These are phyloP conservation scores for Paramisgurnus dabryanus DNA, from an alignment of 2,113 vertebrate genomes.

Conservation along the genomic window DNA sequence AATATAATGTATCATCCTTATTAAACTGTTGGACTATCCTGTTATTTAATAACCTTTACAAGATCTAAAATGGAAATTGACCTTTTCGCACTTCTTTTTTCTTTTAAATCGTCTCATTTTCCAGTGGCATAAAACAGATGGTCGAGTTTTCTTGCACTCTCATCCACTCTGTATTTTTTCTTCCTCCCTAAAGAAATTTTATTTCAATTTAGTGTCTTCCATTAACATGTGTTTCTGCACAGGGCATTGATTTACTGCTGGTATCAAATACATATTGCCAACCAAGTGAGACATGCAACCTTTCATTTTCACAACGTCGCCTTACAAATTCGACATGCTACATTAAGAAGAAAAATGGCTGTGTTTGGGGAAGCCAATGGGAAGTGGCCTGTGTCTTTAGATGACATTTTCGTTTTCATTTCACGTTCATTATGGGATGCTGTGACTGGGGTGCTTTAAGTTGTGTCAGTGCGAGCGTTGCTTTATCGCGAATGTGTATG, in stretches of 20 bases:
- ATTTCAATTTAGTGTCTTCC: constrained; percentile 70
- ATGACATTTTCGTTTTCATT: constrained; percentile 61
- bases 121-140: constrained; percentile 30
- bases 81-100: constrained; percentile 27
- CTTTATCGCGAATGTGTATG: neutral
- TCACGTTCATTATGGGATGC: constrained; percentile 54
- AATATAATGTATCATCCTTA: too few species aligned
- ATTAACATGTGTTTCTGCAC: constrained; percentile 74
- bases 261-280: constrained; percentile 84
- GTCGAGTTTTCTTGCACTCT: constrained; percentile 29
- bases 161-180: constrained; percentile 22
- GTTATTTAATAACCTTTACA: constrained; percentile 4
- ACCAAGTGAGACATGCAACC: constrained; percentile 82
- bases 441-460: constrained; percentile 21
- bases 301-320: constrained; percentile 77
- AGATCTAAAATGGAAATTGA: constrained; percentile 22
- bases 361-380: constrained; percentile 66
- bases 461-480: constrained; percentile 3
- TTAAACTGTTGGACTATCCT: neutral
- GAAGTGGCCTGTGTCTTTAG: constrained; percentile 59
- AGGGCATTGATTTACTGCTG: constrained; percentile 75
- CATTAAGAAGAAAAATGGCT: constrained; percentile 81
- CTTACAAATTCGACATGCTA: constrained; percentile 78
- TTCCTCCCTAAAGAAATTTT: constrained; percentile 58
- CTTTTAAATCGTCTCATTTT: constrained; percentile 33